Base-by-base conservation (phyloP, 1,140 invertebrate species). In the Colletes latitarsis region DNA sequence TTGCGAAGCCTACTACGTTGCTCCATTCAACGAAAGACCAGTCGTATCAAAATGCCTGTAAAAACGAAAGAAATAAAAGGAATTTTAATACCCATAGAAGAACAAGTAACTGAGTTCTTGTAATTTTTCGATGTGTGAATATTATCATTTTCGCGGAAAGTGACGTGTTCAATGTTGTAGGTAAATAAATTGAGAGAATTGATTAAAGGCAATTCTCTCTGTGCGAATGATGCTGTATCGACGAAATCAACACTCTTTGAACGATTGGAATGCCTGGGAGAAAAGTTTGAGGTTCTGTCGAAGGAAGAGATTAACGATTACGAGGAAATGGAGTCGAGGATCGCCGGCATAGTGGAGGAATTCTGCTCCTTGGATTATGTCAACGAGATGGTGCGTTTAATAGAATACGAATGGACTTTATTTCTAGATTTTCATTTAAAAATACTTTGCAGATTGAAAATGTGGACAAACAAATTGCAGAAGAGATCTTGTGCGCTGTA, bases 11-110 rank as follows among this genome's bases (percentile, higher is more conserved):
- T 15, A 21, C 30, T 49, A 46, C 49, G 41, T 55, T n/a, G 58
- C 39, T 60, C n/a, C 6, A 64, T 19, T 41, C 21, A 67, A 55
- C 30, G 12, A 58, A 58, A 67, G 53, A 63, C 1, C 49, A n/a
- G 74, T 67, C 63, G 53, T 9, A 52, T 53, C 39, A 88, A 85
- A 76, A 91, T 92, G 90, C 69, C 80, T 6, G 55, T 91, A 14
- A 91, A 91, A 64, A 92, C 91, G 21, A 90, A 82, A 64, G 72
- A 86, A 72, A 91, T 91, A 88, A 58, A 64, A 41, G 80, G 86
- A 53, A 82, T 91, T 70, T 82, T 89, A 17, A 80, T 86, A 49
- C 86, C 88, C 5, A 82, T 91, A 70, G 85, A 87, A 30, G 72
- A 83, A 49, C 88, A 90, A 77, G 91, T 92, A 90, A 87, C 12